Base-by-base conservation (phyloP, 2,797 vertebrate species). In the Orestias chungarensis region DNA sequence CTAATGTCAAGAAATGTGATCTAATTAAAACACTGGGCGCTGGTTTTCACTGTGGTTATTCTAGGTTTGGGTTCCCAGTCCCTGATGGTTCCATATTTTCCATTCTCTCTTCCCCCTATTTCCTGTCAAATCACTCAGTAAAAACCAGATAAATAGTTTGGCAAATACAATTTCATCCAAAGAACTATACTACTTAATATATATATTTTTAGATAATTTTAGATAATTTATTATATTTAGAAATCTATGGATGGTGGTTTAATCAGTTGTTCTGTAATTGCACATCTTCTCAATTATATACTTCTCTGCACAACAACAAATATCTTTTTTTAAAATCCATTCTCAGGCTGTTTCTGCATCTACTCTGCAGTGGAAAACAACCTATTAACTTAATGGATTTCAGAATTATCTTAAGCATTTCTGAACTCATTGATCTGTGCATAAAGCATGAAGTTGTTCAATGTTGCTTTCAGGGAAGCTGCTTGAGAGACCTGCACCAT, bases 321-420 rank as follows among this genome's bases (percentile, higher is more conserved):
- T 2, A 15, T 29, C 4, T 15, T 62, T 27, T 23, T 57, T 61
- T 61, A 14, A 23, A 20, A n/a, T 50, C n/a, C 9, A 25, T 27
- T 29, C n/a, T 23, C 31, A 15, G 0, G 27, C 55, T 46, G 23
- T 18, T 49, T 23, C 42, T 46, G 17, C 43, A 15, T 44, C 23
- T 47, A 38, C 65, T 38, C 23, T 38, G 18, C 14, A 62, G 11
- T 4, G 17, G 47, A 40, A 69, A 65, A 57, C 31, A 25, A 31
- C 55, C 75, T 67, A 47, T 65, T 66, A 59, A 55, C 75, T 49
- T 65, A 52, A 81, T 72, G n/a, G 69, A 25, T 77, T 61, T 67
- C 15, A 50, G 25, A 68, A 50, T 59, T 15, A 68, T 71, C 31
- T 62, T 11, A 61, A 73, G 65, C 64, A 54, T 68, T 80, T 40